Evolutionary conservation across 35 echinoderm and acorn worm species (phyloP), one percentile per base, ranked within the genome.

Genomic region (Ophiothrix spiculata): DNA sequence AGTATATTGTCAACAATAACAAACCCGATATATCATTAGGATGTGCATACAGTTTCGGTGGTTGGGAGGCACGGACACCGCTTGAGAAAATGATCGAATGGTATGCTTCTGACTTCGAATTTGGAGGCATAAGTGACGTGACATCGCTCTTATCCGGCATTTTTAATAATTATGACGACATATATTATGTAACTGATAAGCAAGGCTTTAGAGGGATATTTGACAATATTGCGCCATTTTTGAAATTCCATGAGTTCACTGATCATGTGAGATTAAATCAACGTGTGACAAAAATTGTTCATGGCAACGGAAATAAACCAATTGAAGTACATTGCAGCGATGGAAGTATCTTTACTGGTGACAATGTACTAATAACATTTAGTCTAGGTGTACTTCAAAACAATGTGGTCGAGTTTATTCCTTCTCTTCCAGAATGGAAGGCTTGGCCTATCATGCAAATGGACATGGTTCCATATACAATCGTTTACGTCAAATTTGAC

Each of bases 391-490:
- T 90, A 12, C 37, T 90, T 17, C 88, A 90, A 46, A 83, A 83
- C 36, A 35, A 78, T 34, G 29, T 76, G 23, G 74, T 90, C 32
- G 1, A 84, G 40, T 90, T 82, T 38, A 77, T 90, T 46, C 88
- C 88, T n/a, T n/a, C 40, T 3, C 81, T 90, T 23, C 88, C 88
- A 38, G 74, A 90, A 28, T 90, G 88, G 88, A 90, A 90, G 75
- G 56, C 42, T 4, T 39, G 39, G 11, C 40, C 35, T 19, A 54
- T 90, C 16, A 69, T 77, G 17, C 63, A 83, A 14, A 63, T 77
- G 35, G 37, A 35, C 39, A 76, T 90, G 40, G 56, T 74, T 17
- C 21, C 21, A 0, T 84, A 90, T 39, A 78, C 63, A 0, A 69
- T 42, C 31, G 77, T 90, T 45, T 90, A 39, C 32, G 25, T 90